Percentiles rank a stretch among this genome's conserved stretches.
These are phyloP conservation scores for Xenus cinereus DNA, from an alignment of 2,113 vertebrate genomes.

Conservation along the genomic window DNA sequence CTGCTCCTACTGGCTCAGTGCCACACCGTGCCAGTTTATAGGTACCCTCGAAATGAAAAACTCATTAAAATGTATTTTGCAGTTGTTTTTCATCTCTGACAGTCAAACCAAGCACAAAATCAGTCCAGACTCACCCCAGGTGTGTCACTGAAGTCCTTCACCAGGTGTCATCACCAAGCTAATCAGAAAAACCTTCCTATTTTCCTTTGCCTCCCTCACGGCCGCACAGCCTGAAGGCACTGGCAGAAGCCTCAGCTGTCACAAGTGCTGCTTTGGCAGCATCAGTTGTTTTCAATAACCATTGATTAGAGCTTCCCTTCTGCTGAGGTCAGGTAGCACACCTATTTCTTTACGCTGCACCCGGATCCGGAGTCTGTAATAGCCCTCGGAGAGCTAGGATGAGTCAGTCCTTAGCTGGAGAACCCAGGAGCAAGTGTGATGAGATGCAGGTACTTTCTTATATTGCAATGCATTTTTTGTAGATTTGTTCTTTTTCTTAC, in stretches of 20 bases:
- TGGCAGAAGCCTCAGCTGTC: not conserved
- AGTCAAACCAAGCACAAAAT: not conserved
- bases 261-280: not conserved
- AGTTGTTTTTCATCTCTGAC: not conserved
- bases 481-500: not conserved
- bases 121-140: not conserved
- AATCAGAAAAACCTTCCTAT: not conserved
- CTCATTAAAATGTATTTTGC: not conserved
- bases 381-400: no score
- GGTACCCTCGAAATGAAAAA: not conserved
- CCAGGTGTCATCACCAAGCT: not conserved
- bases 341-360: not conserved
- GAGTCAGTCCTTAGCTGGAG: not conserved
- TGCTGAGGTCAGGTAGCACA: not conserved
- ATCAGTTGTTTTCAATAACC: not conserved
- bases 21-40: not conserved
- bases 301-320: not conserved
- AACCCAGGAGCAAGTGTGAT: rapidly evolving
- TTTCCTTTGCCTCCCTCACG: not conserved
- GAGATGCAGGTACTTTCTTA: not conserved
- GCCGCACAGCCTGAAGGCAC: not conserved
- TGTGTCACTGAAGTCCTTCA: not conserved
- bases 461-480: rapidly evolving
- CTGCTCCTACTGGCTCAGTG: not conserved
- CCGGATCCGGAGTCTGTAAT: rapidly evolving